phyloP scores from a whole-genome alignment of 2,113 vertebrate species.

The Laterallus jamaicensis region DNA sequence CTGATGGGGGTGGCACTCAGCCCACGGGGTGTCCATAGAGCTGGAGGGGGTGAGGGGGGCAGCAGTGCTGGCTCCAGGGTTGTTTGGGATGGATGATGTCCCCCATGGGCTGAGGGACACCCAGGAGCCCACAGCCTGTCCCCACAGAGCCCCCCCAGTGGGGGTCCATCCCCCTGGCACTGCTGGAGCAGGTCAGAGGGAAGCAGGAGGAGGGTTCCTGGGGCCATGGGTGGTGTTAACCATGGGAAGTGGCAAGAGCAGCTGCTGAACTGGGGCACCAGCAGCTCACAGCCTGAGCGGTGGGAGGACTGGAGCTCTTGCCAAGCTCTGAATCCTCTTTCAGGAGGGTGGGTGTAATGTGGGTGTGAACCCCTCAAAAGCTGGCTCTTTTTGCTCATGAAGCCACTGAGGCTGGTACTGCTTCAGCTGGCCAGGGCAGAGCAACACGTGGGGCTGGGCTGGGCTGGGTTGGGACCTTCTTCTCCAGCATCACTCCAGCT shows the following conservation, averaged over 20 bases:
- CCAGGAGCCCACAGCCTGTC: background rate
- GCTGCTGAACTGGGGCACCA: slow-evolving; percentile 45
- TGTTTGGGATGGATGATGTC: background rate
- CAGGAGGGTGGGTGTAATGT: background rate
- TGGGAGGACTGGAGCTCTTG: slow-evolving; percentile 41
- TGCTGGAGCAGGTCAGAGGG: background rate
- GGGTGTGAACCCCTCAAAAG: background rate
- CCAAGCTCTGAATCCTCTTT: background rate
- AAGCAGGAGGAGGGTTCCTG: background rate
- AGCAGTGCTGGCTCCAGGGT: background rate
- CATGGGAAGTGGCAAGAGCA: background rate
- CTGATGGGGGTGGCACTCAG: no score
- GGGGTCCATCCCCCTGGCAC: background rate
- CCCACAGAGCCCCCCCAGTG: background rate
- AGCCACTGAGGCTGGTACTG: background rate
- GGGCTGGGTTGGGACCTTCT: background rate
- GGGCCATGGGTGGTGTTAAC: background rate
- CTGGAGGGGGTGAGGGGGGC: no score
- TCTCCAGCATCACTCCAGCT: background rate
- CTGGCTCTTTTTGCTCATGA: background rate
- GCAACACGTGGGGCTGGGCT: background rate
- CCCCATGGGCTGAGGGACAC: rapidly evolving
- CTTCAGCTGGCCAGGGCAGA: background rate
- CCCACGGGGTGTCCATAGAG: background rate
- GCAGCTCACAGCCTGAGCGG: slow-evolving; percentile 29